phyloP scores from a whole-genome alignment of 1,140 invertebrate genomes.

The Hormaphis cornu region DNA sequence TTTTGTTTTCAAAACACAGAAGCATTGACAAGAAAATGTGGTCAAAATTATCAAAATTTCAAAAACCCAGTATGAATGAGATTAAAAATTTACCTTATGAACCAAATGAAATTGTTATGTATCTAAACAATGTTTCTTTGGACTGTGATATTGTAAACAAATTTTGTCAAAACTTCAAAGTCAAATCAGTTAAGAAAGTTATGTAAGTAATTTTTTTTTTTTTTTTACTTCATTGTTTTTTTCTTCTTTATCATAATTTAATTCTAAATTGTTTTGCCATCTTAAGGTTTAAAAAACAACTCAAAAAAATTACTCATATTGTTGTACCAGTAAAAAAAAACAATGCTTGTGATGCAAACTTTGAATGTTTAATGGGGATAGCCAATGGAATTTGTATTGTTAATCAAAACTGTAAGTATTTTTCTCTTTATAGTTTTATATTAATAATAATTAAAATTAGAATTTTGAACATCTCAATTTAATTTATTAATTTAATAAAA shows the following conservation, averaged over 20 bases:
- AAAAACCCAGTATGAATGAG: not conserved
- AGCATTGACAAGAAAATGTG: not conserved
- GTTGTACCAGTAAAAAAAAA: not conserved
- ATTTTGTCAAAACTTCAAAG: slow-evolving; percentile 18
- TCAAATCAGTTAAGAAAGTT: not conserved
- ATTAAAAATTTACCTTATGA: not conserved
- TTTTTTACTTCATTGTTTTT: not conserved
- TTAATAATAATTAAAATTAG: too few species aligned
- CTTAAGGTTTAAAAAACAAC: not conserved
- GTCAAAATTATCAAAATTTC: not conserved
- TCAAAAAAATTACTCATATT: not conserved
- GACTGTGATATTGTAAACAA: not conserved
- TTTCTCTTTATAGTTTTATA: too few species aligned
- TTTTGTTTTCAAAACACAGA: not conserved
- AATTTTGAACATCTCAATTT: too few species aligned
- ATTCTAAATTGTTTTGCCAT: not conserved
- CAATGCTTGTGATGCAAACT: slow-evolving; percentile 7
- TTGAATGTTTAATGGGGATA: slow-evolving; percentile 8
- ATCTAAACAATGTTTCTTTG: not conserved
- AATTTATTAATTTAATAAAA: too few species aligned
- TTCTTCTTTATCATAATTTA: not conserved
- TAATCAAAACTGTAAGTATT: slow-evolving; percentile 13
- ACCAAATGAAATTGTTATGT: not conserved
- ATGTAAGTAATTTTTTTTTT: not conserved
- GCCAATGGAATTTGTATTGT: slow-evolving; percentile 19